Conservation (phyloP, 2,113 vertebrate genomes). For the Solea senegalensis region DNA sequence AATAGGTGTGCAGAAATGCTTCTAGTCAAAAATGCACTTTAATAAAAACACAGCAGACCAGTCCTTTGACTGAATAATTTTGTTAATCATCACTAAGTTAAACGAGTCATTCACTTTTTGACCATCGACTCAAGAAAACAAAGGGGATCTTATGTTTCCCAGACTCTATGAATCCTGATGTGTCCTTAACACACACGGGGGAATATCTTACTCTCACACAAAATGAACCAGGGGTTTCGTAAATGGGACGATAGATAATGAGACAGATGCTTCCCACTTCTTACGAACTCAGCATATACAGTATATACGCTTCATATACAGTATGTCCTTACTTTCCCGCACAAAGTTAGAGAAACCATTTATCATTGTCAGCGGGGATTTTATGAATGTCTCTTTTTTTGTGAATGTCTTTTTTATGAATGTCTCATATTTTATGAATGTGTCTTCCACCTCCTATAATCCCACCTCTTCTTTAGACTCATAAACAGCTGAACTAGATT, state of each 20-base stretch:
- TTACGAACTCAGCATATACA: not conserved
- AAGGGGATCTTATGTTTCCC: not conserved
- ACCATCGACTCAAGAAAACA: slow-evolving; percentile 20
- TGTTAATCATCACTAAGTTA: slow-evolving; percentile 14
- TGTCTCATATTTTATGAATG: not conserved
- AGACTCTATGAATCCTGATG: slow-evolving; percentile 8
- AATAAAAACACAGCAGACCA: not conserved
- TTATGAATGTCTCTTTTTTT: not conserved
- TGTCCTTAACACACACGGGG: not conserved
- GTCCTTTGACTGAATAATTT: slow-evolving; percentile 21
- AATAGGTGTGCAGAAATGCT: no score
- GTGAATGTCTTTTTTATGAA: not conserved
- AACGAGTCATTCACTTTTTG: slow-evolving; percentile 17
- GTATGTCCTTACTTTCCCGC: not conserved
- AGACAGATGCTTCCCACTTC: not conserved
- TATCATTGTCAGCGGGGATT: not conserved
- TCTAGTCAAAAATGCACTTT: no score
- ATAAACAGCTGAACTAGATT: slow-evolving; percentile 1
- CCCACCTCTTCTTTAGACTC: not conserved
- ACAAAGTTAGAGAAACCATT: not conserved
- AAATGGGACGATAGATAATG: slow-evolving; percentile 2
- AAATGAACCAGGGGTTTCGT: not conserved
- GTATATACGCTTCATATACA: not conserved
- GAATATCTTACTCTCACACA: slow-evolving; percentile 14
- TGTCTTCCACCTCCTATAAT: not conserved